These are phyloP conservation scores for Nyctibius bracteatus DNA, from an alignment of 2,113 vertebrate species.

Conservation along the genomic window DNA sequence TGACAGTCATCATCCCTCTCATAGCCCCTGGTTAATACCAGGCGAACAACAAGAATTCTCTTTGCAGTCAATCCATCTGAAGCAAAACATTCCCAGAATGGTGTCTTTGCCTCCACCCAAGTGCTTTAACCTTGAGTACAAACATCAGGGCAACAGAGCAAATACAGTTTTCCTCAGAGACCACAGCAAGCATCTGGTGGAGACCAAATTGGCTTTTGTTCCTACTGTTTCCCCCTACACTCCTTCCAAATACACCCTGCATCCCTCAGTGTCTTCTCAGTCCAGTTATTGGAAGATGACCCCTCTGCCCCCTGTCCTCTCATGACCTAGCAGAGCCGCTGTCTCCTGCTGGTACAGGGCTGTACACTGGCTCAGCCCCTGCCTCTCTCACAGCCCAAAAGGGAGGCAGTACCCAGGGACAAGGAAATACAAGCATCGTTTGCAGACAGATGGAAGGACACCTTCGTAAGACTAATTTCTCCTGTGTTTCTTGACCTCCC, in stretches of 20 bases:
- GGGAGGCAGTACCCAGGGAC: not conserved
- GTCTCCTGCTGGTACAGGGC: not conserved
- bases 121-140: not conserved
- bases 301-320: not conserved
- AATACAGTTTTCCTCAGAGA: not conserved
- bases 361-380: not conserved
- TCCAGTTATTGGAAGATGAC: not conserved
- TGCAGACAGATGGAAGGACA: not conserved
- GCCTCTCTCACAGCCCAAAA: not conserved
- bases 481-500: not conserved
- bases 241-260: not conserved
- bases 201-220: not conserved
- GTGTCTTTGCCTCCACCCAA: not conserved
- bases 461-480: not conserved
- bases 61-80: not conserved
- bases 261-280: not conserved
- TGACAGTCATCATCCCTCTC: not conserved
- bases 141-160: not conserved
- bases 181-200: not conserved
- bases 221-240: not conserved
- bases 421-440: not conserved
- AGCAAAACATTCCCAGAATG: not conserved
- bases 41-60: not conserved
- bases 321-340: not conserved
- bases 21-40: not conserved